A percentile compares a stretch with the other conserved stretches of the same genome.
Evolutionary conservation across 1,140 invertebrate species (phyloP).

Genomic region (Diploscapter pachys): DNA sequence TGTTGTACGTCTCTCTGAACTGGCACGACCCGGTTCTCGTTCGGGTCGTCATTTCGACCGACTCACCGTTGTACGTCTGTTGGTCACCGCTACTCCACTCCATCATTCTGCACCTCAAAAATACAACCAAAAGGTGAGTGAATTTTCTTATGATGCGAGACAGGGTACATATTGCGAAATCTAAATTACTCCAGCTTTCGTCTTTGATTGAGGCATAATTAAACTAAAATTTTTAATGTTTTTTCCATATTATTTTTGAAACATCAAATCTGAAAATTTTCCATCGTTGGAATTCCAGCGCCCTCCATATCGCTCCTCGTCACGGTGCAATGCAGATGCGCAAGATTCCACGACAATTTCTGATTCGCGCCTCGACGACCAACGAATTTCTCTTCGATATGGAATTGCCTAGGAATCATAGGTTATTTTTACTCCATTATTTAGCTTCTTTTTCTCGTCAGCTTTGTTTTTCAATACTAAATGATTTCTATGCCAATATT

Average conservation of each 20-base stretch:
- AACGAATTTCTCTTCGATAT: slow-evolving; percentile 41
- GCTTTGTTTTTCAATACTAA: no score
- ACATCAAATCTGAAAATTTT: not conserved
- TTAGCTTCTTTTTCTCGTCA: slow-evolving; percentile 18
- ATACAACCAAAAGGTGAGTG: slow-evolving; percentile 3
- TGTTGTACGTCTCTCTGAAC: not conserved
- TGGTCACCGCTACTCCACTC: slow-evolving; percentile 23
- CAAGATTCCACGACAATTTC: not conserved
- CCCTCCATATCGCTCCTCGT: no score
- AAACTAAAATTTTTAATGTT: not conserved
- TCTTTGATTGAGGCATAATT: not conserved
- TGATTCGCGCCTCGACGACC: not conserved
- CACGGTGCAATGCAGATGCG: not conserved
- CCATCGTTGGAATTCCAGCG: no score
- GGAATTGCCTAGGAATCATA: slow-evolving; percentile 42
- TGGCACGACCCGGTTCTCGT: not conserved
- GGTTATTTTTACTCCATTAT: slow-evolving; percentile 18
- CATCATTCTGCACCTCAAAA: slow-evolving; percentile 3
- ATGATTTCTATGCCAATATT: no score
- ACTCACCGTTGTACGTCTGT: slow-evolving; percentile 11
- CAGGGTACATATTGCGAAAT: no score
- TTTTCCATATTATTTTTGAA: not conserved
- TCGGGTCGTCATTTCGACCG: not conserved
- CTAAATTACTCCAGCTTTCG: not conserved
- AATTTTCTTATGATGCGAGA: no score